Evolutionary conservation across 2,888 invertebrate genomes (phyloP), one percentile per base, ranked within the genome.

Genomic region (Lycia hirtaria): DNA sequence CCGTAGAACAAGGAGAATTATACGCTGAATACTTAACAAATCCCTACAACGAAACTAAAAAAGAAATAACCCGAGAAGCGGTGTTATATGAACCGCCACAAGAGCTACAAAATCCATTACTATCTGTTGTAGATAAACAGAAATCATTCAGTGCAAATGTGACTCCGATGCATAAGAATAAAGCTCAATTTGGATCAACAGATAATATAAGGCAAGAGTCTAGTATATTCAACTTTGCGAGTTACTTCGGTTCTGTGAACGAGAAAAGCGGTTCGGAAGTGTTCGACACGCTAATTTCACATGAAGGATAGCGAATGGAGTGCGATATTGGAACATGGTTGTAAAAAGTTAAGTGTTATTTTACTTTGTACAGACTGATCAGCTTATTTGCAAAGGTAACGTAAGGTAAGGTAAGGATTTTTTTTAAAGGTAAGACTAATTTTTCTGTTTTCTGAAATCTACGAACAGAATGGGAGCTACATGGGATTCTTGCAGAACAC

Each of bases 231-330:
- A 94, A 93, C 65, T 94, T 95, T 67, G 91, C 94, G 0, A 95
- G 93, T 73, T 95, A 95, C 76, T 95, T 95, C 71, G 89, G 92
- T 0, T 87, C 87, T 2, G 92, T 92, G 37, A 90, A 92, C 35
- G 91, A 90, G 60, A 93, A 94, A 4, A 94, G 94, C 0, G 94
- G 95, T 0, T 52, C 57, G 6, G 95, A 95, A 69, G 93, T 94
- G 3, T 95, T 94, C 64, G 90, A 93, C 33, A 81, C 82, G 0
- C 61, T 92, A 9, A 78, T 88, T 80, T 79, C 87, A 1, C 85
- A 85, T 9, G 91, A 91, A 14, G 90, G 90, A 81, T 90, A 89
- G 89, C 85, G 54, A 49, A 52, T 28, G 9, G 85, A 88, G 0
- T 64, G 70, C 1, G 85, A 88, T 44, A 33, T 76, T 4, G 89